phyloP scores from a whole-genome alignment of 2,113 vertebrate genomes.

The Dolichotis patagonum region DNA sequence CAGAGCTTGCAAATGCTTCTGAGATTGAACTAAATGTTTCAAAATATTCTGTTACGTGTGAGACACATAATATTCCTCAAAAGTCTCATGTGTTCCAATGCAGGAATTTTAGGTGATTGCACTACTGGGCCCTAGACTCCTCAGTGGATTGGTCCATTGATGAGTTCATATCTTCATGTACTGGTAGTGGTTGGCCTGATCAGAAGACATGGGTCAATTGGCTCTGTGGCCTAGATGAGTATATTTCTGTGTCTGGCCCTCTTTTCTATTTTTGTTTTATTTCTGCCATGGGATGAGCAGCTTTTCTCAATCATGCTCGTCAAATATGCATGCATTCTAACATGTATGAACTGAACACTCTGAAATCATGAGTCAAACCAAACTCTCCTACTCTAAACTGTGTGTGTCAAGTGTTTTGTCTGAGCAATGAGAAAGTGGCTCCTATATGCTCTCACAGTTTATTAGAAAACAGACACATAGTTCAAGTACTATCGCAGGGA shows the following conservation, averaged over 20 bases:
- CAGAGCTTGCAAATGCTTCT: background rate
- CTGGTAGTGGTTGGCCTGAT: background rate
- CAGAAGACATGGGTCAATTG: background rate
- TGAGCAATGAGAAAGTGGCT: background rate
- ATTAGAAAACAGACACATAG: background rate
- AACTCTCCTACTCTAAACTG: background rate
- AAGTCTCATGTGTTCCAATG: background rate
- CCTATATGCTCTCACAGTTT: background rate
- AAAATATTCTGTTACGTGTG: background rate
- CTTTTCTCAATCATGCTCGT: background rate
- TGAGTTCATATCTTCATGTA: background rate
- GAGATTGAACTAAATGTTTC: background rate
- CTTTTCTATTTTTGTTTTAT: background rate
- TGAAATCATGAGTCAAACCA: background rate
- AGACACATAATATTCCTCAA: background rate
- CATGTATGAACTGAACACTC: background rate
- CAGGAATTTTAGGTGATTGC: background rate
- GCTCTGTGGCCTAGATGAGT: background rate
- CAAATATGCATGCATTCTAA: background rate
- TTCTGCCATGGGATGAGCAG: background rate
- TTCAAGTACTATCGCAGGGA: background rate
- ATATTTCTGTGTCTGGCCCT: background rate
- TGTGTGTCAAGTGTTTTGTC: background rate
- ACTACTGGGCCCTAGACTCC: background rate
- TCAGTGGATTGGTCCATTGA: background rate